phyloP scores from a whole-genome alignment of 2,113 vertebrate genomes.

The Entelurus aequoreus region DNA sequence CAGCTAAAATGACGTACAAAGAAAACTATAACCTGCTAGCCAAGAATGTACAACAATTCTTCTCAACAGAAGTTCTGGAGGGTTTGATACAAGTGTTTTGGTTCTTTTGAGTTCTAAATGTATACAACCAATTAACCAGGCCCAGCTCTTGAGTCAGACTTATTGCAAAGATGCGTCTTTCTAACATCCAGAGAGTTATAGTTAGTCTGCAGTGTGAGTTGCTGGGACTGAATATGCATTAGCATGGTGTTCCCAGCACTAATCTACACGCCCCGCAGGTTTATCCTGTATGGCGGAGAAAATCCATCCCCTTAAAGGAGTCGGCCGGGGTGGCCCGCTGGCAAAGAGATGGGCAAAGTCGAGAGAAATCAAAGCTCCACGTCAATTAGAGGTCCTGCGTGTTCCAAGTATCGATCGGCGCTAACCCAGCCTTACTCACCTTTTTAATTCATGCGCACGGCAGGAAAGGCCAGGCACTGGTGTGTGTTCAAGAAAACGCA shows the following conservation, averaged over 20 bases:
- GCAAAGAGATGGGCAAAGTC: conserved; percentile 31
- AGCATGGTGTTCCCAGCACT: conserved; percentile 9
- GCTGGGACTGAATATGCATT: background rate
- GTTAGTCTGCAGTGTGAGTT: background rate
- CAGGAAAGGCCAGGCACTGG: conserved; percentile 4
- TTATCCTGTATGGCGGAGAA: conserved; percentile 27
- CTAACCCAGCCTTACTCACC: conserved; percentile 15
- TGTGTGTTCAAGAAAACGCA: background rate
- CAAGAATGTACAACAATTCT: too few relatives aligned
- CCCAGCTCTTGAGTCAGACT: background rate
- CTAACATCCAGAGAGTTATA: background rate
- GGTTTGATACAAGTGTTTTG: too few relatives aligned
- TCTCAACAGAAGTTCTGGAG: too few relatives aligned
- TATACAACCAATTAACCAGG: background rate
- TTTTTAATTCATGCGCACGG: conserved; percentile 14
- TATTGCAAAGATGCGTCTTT: background rate
- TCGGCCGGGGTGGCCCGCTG: conserved; percentile 24
- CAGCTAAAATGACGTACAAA: too few relatives aligned
- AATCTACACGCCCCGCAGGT: conserved; percentile 13
- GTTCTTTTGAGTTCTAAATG: too few relatives aligned
- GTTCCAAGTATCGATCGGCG: conserved; percentile 47
- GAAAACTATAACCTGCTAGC: too few relatives aligned
- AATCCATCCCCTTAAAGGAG: conserved; percentile 39
- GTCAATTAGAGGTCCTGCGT: conserved; percentile 46
- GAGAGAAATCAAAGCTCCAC: conserved; percentile 51